phyloP scores from a whole-genome alignment of 2,113 vertebrate species.

The Ptilorrhoa leucosticta region DNA sequence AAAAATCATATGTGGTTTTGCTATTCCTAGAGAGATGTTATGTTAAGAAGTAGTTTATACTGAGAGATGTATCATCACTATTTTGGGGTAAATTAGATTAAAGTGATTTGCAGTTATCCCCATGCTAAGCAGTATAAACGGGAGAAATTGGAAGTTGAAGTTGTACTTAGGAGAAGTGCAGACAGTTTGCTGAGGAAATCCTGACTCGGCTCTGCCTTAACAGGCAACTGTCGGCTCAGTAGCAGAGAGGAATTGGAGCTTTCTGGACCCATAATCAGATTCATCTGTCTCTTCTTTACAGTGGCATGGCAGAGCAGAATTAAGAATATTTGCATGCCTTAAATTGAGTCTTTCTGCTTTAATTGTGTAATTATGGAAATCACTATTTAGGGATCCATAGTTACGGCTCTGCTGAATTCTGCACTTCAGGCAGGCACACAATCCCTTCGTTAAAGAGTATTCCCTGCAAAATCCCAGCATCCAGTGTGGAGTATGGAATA shows the following conservation, averaged over 20 bases:
- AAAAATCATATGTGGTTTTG: slow-evolving; percentile 17
- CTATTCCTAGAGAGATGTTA: slow-evolving; percentile 46
- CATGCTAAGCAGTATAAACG: not conserved
- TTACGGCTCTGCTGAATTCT: not conserved
- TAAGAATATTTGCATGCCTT: slow-evolving; percentile 47
- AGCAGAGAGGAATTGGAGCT: not conserved
- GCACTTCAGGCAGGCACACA: not conserved
- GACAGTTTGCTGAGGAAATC: not conserved
- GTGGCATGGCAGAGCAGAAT: slow-evolving; percentile 13
- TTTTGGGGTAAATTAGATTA: slow-evolving; percentile 55
- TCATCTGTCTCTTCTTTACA: not conserved
- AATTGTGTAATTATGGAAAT: slow-evolving; percentile 53
- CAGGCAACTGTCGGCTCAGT: not conserved
- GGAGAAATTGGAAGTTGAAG: slow-evolving; percentile 18
- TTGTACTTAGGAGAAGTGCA: not conserved
- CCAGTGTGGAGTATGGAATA: not conserved
- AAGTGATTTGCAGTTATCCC: slow-evolving; percentile 53
- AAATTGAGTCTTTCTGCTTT: slow-evolving; percentile 51
- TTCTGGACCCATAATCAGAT: slow-evolving; percentile 13
- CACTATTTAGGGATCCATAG: not conserved
- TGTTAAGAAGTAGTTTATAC: slow-evolving; percentile 31
- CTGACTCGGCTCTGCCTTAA: not conserved
- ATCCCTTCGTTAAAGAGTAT: not conserved
- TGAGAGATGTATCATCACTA: slow-evolving; percentile 22
- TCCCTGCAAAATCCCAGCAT: not conserved